A percentile compares a stretch with the other conserved stretches of the same genome.
Evolutionary conservation across 2,113 vertebrate species (phyloP).

Genomic region (Microcebus tavaratra): DNA sequence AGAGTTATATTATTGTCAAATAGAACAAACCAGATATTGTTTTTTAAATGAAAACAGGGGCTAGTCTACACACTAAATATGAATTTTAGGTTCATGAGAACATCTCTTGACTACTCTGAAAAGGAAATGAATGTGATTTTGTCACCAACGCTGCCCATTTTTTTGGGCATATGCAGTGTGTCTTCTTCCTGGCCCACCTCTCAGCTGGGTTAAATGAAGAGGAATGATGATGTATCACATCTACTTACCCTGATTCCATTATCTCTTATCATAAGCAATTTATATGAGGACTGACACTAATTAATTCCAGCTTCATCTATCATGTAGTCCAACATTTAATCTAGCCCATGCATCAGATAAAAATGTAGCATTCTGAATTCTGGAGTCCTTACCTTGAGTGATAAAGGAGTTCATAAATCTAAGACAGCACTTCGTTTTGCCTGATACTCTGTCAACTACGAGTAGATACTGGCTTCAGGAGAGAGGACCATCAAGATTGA

Average conservation of each 20-base stretch:
- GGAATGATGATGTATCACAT: slow-evolving; percentile 50
- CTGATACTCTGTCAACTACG: slow-evolving; percentile 27
- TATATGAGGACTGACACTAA: slow-evolving; percentile 58
- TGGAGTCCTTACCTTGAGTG: slow-evolving; percentile 47
- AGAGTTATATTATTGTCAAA: background rate
- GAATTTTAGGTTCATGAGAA: slow-evolving; percentile 5
- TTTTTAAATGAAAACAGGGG: background rate
- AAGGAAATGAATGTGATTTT: slow-evolving; percentile 27
- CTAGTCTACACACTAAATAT: background rate
- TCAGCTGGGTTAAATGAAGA: slow-evolving; percentile 47
- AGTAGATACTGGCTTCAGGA: background rate
- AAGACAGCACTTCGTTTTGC: slow-evolving; percentile 29
- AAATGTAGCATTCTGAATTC: slow-evolving; percentile 50
- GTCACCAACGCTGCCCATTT: background rate
- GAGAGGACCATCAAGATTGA: background rate
- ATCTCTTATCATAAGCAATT: slow-evolving; percentile 58
- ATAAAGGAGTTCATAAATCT: slow-evolving; percentile 61
- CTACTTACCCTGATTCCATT: slow-evolving; percentile 59
- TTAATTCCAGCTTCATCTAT: slow-evolving; percentile 61
- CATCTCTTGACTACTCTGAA: background rate
- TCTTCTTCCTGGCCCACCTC: background rate
- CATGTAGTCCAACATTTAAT: slow-evolving; percentile 55
- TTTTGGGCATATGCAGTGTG: background rate
- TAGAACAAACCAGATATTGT: background rate
- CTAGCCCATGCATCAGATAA: slow-evolving; percentile 29